These are phyloP conservation scores for Anorthoa munda DNA, from an alignment of 2,888 invertebrate genomes.

Conservation along the genomic window DNA sequence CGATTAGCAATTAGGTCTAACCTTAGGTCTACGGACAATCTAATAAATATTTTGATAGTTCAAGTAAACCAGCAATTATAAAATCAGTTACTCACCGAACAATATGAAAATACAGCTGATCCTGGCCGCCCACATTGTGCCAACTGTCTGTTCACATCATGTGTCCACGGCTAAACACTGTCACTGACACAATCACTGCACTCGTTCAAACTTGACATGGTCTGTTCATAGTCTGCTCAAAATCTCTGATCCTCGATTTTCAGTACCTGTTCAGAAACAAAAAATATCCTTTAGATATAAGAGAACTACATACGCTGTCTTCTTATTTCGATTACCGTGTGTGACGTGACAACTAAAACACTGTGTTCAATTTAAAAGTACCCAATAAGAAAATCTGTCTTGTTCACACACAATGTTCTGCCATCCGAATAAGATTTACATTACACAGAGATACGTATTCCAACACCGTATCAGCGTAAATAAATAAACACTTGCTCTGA, in stretches of 20 bases:
- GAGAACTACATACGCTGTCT: constrained; percentile 2
- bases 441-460: constrained; percentile 38
- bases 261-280: constrained; percentile 51
- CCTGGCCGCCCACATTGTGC: constrained; percentile 88
- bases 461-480: constrained; percentile 40
- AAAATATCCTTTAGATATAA: constrained; percentile 1
- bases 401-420: constrained; percentile 14
- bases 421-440: constrained; percentile 46
- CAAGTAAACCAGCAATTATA: neutral
- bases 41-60: neutral
- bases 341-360: constrained; percentile 21
- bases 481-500: constrained; percentile 58
- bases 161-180: constrained; percentile 76
- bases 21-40: neutral
- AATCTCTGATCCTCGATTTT: neutral
- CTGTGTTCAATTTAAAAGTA: constrained; percentile 24
- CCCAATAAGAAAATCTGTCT: constrained; percentile 25
- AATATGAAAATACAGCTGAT: constrained; percentile 87
- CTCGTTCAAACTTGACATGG: constrained; percentile 53
- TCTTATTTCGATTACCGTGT: constrained; percentile 9
- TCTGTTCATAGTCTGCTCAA: constrained; percentile 51
- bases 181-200: constrained; percentile 68
- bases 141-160: constrained; percentile 82
- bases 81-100: constrained; percentile 81
- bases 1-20: too few relatives aligned